These are phyloP conservation scores for Melanotus villosus DNA, from an alignment of 2,888 invertebrate genomes.

Conservation along the genomic window DNA sequence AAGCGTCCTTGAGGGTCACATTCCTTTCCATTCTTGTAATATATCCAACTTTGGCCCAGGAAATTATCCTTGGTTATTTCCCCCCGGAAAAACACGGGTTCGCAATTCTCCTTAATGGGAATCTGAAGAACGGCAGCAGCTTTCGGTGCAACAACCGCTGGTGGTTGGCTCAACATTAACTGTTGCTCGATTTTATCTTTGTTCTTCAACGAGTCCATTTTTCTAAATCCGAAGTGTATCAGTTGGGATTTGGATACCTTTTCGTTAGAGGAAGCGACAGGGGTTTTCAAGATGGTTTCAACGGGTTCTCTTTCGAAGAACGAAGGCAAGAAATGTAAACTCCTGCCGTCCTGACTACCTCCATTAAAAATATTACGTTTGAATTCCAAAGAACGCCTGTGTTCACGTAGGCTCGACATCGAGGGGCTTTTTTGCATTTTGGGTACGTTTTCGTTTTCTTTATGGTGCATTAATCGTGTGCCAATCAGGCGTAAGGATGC, in stretches of 20 bases:
- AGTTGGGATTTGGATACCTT: slow-evolving; percentile 47
- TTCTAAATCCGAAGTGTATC: slow-evolving; percentile 52
- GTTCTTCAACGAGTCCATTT: slow-evolving; percentile 50
- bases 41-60: slow-evolving; percentile 58
- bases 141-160: slow-evolving; percentile 74
- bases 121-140: slow-evolving; percentile 76
- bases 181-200: slow-evolving; percentile 55
- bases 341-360: slow-evolving; percentile 22
- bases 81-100: slow-evolving; percentile 50
- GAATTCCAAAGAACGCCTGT: slow-evolving; percentile 46
- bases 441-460: slow-evolving; percentile 49
- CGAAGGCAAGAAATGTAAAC: slow-evolving; percentile 37
- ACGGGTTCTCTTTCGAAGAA: slow-evolving; percentile 41
- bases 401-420: slow-evolving; percentile 56
- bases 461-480: slow-evolving; percentile 70
- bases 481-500: slow-evolving; percentile 79
- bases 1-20: slow-evolving; percentile 50
- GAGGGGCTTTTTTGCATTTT: slow-evolving; percentile 60
- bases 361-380: slow-evolving; percentile 46
- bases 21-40: slow-evolving; percentile 54
- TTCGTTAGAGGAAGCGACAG: slow-evolving; percentile 57
- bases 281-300: slow-evolving; percentile 65
- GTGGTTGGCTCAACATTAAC: slow-evolving; percentile 59
- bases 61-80: slow-evolving; percentile 27
- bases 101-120: slow-evolving; percentile 63